phyloP scores from a whole-genome alignment of 2,888 invertebrate species.

The Tolmerus cingulatus region DNA sequence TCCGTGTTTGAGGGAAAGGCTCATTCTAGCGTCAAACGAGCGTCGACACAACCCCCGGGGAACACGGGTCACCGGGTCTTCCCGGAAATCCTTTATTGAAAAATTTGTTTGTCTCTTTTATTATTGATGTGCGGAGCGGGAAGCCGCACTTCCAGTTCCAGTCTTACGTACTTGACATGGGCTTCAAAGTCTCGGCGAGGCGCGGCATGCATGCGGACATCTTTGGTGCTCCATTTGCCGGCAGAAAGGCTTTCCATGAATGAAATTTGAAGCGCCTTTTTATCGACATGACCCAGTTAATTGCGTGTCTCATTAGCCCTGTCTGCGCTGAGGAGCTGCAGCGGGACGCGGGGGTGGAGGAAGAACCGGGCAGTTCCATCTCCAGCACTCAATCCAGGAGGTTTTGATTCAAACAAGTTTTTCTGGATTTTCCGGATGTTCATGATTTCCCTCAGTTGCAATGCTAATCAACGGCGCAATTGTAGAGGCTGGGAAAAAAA shows the following conservation, averaged over 20 bases:
- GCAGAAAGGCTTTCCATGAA: conserved; percentile 7
- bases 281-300: conserved; percentile 39
- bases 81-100: neutral
- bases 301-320: neutral
- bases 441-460: neutral
- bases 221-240: neutral
- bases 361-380: neutral
- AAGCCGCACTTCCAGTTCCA: conserved; percentile 3
- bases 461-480: neutral
- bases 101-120: conserved; percentile 10
- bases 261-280: conserved; percentile 40
- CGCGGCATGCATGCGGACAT: neutral
- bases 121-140: neutral
- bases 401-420: conserved; percentile 14
- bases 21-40: neutral
- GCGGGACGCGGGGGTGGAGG: neutral
- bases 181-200: neutral
- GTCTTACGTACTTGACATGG: conserved; percentile 6
- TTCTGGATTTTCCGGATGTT: neutral
- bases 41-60: neutral
- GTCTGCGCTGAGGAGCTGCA: neutral
- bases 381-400: neutral
- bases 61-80: neutral
- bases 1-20: neutral
- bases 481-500: neutral